Base-by-base conservation (phyloP, 2,888 invertebrate species). In the Matsumyia berberina region DNA sequence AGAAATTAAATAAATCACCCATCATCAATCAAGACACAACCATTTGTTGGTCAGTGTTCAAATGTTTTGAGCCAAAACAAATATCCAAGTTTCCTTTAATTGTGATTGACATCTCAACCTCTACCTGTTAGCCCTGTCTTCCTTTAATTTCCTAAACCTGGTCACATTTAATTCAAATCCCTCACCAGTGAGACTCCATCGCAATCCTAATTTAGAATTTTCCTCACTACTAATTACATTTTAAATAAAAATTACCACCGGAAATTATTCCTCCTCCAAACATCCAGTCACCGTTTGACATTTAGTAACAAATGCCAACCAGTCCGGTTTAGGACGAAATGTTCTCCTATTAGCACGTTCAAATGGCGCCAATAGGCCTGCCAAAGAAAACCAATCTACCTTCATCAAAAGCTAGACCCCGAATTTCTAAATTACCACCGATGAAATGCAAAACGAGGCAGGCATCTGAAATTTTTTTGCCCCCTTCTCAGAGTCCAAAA, bases 401-500 rank as follows among this genome's bases (percentile, higher is more conserved):
- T 73, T 73, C 78, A 67, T 73, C 78, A 78, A 83, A 57, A 62
- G 37, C 17, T 67, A 60, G 72, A 67, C 77, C 73, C 57, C 2
- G 62, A 73, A 44, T 73, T 78, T 73, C 67, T 60, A 67, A 83
- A 83, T 83, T 69, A 69, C 57, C 72, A 33, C 42, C 83, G 51
- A 73, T 78, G 53, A 83, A 67, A 73, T 64, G 62, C 67, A 62
- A 73, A 83, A 78, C 37, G 62, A 62, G 62, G 17, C 24, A 60
- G 57, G 29, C 73, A 78, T 83, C 73, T 73, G 42, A 69, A 83
- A 78, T 73, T 62, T 57, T 35, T 51, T 46, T 12, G 3, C 11
- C 49, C 12, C 37, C 33, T 1, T 15, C 49, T 35, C 46, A 46
- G 24, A 33, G 11, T 11, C 55, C 60, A 55, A 29, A 46, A 55